These are phyloP conservation scores for Ochropleura plecta DNA, from an alignment of 2,888 invertebrate genomes.

Conservation along the genomic window DNA sequence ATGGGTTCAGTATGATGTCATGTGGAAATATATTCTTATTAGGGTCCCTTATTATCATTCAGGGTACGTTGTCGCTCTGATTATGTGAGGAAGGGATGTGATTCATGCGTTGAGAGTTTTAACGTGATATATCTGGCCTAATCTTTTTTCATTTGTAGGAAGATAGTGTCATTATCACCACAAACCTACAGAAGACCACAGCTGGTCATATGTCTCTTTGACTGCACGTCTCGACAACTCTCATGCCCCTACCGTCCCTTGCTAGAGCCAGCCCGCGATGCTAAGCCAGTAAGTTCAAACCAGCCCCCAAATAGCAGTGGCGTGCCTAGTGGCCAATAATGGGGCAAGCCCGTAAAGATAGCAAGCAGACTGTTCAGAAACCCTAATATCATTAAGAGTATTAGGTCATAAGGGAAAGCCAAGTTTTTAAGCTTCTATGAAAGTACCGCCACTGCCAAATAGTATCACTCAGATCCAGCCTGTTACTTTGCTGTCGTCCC, in stretches of 20 bases:
- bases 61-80: slow-evolving; percentile 26
- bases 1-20: slow-evolving; percentile 54
- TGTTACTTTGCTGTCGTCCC: too few relatives aligned
- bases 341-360: too few relatives aligned
- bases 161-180: neutral
- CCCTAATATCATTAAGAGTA: neutral
- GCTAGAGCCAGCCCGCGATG: too few relatives aligned
- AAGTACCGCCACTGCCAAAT: neutral
- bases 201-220: too few relatives aligned
- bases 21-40: slow-evolving; percentile 61
- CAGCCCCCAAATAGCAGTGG: too few relatives aligned
- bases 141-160: neutral
- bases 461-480: too few relatives aligned
- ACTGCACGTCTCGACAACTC: too few relatives aligned
- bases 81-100: slow-evolving; percentile 21
- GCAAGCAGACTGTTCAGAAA: neutral
- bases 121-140: neutral
- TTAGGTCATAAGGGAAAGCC: neutral
- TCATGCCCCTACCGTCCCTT: too few relatives aligned
- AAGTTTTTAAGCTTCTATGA: neutral
- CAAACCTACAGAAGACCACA: too few relatives aligned
- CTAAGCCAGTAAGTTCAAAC: too few relatives aligned
- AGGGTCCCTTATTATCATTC: slow-evolving; percentile 49
- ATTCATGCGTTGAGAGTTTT: neutral
- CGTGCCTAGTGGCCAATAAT: too few relatives aligned